Evolutionary conservation across 2,888 invertebrate genomes (phyloP).

Genomic region (Lordiphosa andalusiaca): DNA sequence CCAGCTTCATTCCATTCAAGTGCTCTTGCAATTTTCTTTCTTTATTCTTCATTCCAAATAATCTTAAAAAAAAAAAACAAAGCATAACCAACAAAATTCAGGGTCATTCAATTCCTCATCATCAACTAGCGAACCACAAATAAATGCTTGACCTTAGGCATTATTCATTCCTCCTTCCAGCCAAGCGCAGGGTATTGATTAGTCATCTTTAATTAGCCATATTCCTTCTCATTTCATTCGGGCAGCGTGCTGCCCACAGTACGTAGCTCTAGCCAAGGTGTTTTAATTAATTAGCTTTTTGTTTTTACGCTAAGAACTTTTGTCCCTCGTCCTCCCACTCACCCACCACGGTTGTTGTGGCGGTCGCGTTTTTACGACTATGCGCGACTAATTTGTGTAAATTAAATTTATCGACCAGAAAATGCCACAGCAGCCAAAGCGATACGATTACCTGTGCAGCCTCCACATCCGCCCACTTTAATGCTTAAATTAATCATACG

Average conservation of each 20-base stretch:
- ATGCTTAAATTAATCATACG: slow-evolving; percentile 74
- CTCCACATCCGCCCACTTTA: slow-evolving; percentile 7
- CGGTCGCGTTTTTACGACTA: slow-evolving; percentile 73
- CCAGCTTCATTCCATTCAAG: no score
- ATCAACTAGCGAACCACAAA: not conserved
- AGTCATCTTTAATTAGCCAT: slow-evolving; percentile 4
- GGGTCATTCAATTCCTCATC: no score
- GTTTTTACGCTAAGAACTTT: slow-evolving; percentile 64
- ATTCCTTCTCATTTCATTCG: slow-evolving; percentile 9
- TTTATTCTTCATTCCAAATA: no score
- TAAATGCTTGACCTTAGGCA: not conserved
- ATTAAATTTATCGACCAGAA: slow-evolving; percentile 76
- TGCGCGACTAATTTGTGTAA: slow-evolving; percentile 74
- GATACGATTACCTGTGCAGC: not conserved
- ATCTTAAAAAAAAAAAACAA: no score
- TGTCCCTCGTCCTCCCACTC: slow-evolving; percentile 24
- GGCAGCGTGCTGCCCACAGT: slow-evolving; percentile 4
- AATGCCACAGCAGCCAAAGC: slow-evolving; percentile 64
- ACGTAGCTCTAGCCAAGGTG: slow-evolving; percentile 52
- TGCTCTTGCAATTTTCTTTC: no score
- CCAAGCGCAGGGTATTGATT: slow-evolving; percentile 1
- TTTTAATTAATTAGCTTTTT: slow-evolving; percentile 75
- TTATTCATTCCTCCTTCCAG: not conserved
- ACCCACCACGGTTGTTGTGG: not conserved
- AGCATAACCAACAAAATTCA: no score